These are phyloP conservation scores for Euthynnus affinis DNA, from an alignment of 2,797 vertebrate species.

Conservation along the genomic window DNA sequence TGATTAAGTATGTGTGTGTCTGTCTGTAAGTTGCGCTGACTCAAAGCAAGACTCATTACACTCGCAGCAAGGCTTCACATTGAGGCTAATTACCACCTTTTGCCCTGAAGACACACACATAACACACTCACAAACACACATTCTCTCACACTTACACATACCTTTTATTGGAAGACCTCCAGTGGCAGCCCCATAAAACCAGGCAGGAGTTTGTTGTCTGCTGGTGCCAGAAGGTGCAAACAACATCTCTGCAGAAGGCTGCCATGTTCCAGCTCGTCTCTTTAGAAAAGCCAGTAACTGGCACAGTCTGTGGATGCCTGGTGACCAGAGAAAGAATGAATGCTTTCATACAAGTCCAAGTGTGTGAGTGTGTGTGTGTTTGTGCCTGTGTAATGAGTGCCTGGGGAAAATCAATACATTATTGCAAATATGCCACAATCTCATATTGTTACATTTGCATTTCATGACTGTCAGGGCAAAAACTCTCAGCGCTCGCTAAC, in stretches of 20 bases:
- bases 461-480: slow-evolving; percentile 23
- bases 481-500: slow-evolving; percentile 15
- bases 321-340: slow-evolving; percentile 67
- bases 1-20: slow-evolving; percentile 33
- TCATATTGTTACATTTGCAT: slow-evolving; percentile 54
- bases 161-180: slow-evolving; percentile 48
- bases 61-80: slow-evolving; percentile 51
- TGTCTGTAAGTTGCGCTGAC: slow-evolving; percentile 40
- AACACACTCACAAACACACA: slow-evolving; percentile 28
- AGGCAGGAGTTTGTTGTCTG: slow-evolving; percentile 40
- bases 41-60: slow-evolving; percentile 65
- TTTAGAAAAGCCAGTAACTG: slow-evolving; percentile 70
- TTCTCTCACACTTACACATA: slow-evolving; percentile 35
- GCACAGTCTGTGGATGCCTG: slow-evolving; percentile 65
- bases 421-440: slow-evolving; percentile 52
- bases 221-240: slow-evolving; percentile 62
- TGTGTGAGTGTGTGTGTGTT: slow-evolving; percentile 1
- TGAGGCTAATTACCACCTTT: slow-evolving; percentile 73
- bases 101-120: slow-evolving; percentile 58
- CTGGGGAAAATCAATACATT: slow-evolving; percentile 52
- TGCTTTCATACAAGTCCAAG: slow-evolving; percentile 60
- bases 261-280: slow-evolving; percentile 55
- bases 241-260: slow-evolving; percentile 54
- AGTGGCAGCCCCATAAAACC: slow-evolving; percentile 51
- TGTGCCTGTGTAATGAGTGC: slow-evolving; percentile 50